Percentiles rank a stretch among this genome's conserved stretches.
Evolutionary conservation across 2,888 invertebrate genomes (phyloP).

Genomic region (Drosophila bunnanda): DNA sequence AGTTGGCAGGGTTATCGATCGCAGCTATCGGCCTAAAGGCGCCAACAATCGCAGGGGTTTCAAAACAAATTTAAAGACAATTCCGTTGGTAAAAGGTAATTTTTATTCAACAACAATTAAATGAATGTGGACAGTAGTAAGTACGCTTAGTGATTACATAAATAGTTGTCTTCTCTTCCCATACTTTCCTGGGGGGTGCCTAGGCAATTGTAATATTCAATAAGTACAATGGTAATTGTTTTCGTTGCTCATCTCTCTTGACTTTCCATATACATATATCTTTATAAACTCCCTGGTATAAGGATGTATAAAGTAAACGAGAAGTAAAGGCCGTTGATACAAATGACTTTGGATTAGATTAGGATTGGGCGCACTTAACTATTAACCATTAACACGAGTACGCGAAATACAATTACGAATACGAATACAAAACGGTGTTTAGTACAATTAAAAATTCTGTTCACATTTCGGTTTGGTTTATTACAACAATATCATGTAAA

Average conservation of each 20-base stretch:
- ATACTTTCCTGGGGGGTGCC: slow-evolving; percentile 51
- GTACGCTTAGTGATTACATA: slow-evolving; percentile 78
- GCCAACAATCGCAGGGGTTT: slow-evolving; percentile 4
- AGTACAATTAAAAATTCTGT: slow-evolving; percentile 79
- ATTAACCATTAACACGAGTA: slow-evolving; percentile 67
- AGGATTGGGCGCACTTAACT: slow-evolving; percentile 72
- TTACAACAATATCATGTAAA: slow-evolving; percentile 70
- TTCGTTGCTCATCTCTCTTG: slow-evolving; percentile 69
- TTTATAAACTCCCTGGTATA: slow-evolving; percentile 42
- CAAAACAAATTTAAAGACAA: neutral
- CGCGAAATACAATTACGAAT: slow-evolving; percentile 47
- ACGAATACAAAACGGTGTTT: slow-evolving; percentile 78
- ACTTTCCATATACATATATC: slow-evolving; percentile 11
- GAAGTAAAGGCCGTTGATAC: slow-evolving; percentile 79
- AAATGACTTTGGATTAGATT: slow-evolving; percentile 76
- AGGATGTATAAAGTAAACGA: slow-evolving; percentile 70
- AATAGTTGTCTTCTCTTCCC: slow-evolving; percentile 61
- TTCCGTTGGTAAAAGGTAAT: slow-evolving; percentile 68
- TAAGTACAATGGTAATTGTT: slow-evolving; percentile 78
- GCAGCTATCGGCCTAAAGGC: neutral
- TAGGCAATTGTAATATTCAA: slow-evolving; percentile 70
- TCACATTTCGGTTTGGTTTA: slow-evolving; percentile 80
- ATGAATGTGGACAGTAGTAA: slow-evolving; percentile 79
- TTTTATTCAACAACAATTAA: slow-evolving; percentile 77
- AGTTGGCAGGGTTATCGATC: slow-evolving; percentile 27